Percentiles rank a stretch among this genome's conserved stretches.
These are phyloP conservation scores for Euleptes europaea DNA, from an alignment of 2,113 vertebrate genomes.

Conservation along the genomic window DNA sequence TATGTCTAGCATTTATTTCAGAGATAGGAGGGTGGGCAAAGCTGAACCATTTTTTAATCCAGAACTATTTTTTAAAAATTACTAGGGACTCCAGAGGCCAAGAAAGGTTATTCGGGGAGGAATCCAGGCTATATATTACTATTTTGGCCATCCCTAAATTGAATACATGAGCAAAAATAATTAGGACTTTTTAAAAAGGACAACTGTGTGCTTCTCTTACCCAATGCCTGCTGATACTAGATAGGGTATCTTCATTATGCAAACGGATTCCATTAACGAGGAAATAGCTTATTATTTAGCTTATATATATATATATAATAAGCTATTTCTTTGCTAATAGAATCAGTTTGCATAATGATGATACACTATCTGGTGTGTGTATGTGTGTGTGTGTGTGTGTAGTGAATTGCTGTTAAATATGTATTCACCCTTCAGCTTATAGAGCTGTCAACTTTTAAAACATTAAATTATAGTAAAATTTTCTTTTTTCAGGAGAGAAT, in stretches of 20 bases:
- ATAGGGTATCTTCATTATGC: background rate
- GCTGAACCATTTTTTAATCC: no score
- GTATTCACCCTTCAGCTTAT: conserved; percentile 33
- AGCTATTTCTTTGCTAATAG: no score
- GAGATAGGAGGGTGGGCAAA: no score
- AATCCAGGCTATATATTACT: background rate
- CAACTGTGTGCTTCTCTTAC: background rate
- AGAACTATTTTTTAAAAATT: no score
- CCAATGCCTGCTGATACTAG: background rate
- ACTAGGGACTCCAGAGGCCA: no score
- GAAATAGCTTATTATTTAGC: conserved; percentile 8
- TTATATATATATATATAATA: no score
- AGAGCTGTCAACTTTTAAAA: conserved; percentile 34
- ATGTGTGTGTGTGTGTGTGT: conserved; percentile 13
- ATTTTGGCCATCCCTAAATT: background rate
- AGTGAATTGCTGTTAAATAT: conserved; percentile 45
- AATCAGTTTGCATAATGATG: no score
- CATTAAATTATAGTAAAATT: conserved; percentile 13
- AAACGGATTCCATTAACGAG: background rate
- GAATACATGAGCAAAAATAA: background rate
- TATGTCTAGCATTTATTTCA: no score
- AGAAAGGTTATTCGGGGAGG: background rate
- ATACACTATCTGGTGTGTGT: conserved; percentile 14
- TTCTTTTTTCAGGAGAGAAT: conserved; percentile 45
- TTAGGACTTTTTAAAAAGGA: conserved; percentile 7